A percentile compares a stretch with the other conserved stretches of the same genome.
These are phyloP conservation scores for Tupaia tana DNA, from an alignment of 2,113 vertebrate genomes.

Conservation along the genomic window DNA sequence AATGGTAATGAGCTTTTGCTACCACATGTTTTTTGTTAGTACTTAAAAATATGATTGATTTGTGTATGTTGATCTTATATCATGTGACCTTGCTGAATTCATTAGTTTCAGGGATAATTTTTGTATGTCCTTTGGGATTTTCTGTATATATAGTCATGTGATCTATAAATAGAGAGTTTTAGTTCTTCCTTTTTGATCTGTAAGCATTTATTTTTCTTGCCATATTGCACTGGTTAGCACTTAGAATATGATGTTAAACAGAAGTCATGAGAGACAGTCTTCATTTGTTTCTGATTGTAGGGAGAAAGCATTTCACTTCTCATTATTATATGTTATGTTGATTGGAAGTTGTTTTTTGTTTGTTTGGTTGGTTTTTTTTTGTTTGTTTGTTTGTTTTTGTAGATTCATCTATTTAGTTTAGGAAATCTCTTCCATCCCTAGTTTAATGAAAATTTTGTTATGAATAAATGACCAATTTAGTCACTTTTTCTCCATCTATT, in stretches of 20 bases:
- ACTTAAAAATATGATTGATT: background rate
- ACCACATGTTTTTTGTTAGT: background rate
- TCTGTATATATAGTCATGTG: background rate
- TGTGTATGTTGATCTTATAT: background rate
- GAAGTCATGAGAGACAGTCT: background rate
- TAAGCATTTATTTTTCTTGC: background rate
- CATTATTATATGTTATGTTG: background rate
- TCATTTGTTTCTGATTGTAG: background rate
- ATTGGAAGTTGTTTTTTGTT: background rate
- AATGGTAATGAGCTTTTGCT: background rate
- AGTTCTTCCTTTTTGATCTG: background rate
- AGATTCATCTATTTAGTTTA: background rate
- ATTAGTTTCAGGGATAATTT: background rate
- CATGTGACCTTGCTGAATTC: background rate
- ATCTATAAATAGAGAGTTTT: background rate
- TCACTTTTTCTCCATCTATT: background rate
- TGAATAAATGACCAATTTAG: background rate
- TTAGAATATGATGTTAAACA: background rate
- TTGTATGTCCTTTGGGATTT: background rate
- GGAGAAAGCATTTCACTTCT: background rate
- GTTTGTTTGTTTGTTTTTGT: background rate
- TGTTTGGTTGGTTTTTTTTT: too few species aligned
- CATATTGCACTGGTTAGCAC: background rate
- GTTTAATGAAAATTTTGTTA: background rate
- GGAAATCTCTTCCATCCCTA: background rate